These are phyloP conservation scores for Eupithecia tripunctaria DNA, from an alignment of 2,888 invertebrate species.

Conservation along the genomic window DNA sequence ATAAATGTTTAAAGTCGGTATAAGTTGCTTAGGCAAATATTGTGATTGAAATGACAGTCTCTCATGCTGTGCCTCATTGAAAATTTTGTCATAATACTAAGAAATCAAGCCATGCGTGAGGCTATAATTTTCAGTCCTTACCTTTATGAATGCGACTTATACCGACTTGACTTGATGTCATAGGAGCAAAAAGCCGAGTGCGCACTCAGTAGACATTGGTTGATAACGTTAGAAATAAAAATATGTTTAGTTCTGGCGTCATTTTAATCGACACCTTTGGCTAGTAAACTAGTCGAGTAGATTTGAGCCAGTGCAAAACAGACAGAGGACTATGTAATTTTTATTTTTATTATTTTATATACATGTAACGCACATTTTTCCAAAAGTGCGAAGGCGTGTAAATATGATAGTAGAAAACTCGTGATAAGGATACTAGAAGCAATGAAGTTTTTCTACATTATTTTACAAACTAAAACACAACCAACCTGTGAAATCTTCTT, in stretches of 20 bases:
- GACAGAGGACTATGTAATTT: background rate
- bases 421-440: background rate
- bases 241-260: background rate
- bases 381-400: background rate
- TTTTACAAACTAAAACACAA: slow-evolving; percentile 1
- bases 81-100: background rate
- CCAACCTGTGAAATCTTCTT: background rate
- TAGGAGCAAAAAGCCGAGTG: background rate
- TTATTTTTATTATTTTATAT: too few relatives aligned
- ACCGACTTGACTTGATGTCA: background rate
- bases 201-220: background rate
- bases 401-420: background rate
- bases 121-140: background rate
- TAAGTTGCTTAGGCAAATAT: background rate
- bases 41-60: background rate
- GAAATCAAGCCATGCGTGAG: background rate
- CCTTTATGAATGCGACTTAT: background rate
- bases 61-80: background rate
- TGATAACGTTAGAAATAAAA: too few relatives aligned
- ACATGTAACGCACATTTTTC: background rate
- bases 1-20: background rate
- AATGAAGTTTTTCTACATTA: background rate
- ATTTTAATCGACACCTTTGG: background rate
- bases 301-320: background rate
- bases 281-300: background rate